A percentile compares a stretch with the other conserved stretches of the same genome.
phyloP scores from a whole-genome alignment of 2,113 vertebrate genomes.

The Sinocyclocheilus grahami region DNA sequence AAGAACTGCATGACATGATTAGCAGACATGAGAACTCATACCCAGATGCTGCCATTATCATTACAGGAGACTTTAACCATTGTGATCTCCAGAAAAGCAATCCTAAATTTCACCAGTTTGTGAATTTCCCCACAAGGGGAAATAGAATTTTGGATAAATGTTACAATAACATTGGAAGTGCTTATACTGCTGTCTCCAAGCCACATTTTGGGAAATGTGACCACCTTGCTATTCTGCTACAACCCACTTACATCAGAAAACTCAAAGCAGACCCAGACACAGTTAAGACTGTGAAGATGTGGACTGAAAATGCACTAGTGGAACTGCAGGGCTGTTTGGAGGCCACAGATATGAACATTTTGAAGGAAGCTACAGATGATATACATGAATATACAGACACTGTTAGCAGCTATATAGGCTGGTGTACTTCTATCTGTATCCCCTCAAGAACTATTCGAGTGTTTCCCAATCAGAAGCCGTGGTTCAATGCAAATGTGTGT shows the following conservation, averaged over 20 bases:
- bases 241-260: conserved; percentile 25
- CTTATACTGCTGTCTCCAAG: conserved; percentile 13
- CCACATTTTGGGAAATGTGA: conserved; percentile 25
- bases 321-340: too few relatives aligned
- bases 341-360: too few relatives aligned
- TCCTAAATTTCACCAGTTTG: conserved; percentile 17
- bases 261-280: not conserved
- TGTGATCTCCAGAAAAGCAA: not conserved
- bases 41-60: not conserved
- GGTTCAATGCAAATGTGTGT: conserved; percentile 18
- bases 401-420: not conserved
- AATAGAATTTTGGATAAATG: not conserved
- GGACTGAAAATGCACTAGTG: too few relatives aligned
- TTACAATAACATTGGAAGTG: not conserved
- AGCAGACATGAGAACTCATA: not conserved
- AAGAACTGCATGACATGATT: too few relatives aligned
- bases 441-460: not conserved
- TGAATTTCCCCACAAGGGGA: conserved; percentile 10
- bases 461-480: conserved; percentile 16
- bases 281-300: too few relatives aligned
- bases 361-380: too few relatives aligned
- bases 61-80: not conserved
- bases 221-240: not conserved
- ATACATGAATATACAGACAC: too few relatives aligned
- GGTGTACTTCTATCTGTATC: conserved; percentile 18